Evolutionary conservation across 2,797 vertebrate species (phyloP).

Genomic region (Bryconaethiops microstoma): DNA sequence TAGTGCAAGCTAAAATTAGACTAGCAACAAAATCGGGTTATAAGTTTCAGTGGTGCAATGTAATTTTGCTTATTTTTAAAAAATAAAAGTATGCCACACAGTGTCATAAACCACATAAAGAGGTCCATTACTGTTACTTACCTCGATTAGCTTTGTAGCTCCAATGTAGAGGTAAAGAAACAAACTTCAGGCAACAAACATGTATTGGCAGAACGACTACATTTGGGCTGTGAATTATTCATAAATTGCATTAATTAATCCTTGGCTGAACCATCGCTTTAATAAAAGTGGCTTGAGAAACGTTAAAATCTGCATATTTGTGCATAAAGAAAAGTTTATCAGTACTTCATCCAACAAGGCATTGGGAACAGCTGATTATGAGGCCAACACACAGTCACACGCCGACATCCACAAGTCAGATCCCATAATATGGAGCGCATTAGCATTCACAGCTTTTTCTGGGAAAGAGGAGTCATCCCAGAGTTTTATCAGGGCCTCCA

Average conservation of each 20-base stretch:
- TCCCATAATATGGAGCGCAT: conserved; percentile 35
- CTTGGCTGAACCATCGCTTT: not conserved
- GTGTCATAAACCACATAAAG: not conserved
- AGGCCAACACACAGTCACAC: not conserved
- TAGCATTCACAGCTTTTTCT: conserved; percentile 41
- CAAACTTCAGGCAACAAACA: not conserved
- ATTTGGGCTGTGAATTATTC: not conserved
- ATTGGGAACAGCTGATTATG: conserved; percentile 6
- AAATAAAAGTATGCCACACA: no score
- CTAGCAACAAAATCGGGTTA: no score
- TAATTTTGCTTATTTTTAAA: not conserved
- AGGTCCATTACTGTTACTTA: not conserved
- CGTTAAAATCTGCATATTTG: not conserved
- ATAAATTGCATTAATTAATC: not conserved
- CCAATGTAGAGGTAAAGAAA: not conserved
- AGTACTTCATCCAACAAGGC: conserved; percentile 21
- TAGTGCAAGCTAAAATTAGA: no score
- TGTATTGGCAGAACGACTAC: not conserved
- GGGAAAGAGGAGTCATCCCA: conserved; percentile 55
- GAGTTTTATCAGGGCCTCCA: conserved; percentile 54
- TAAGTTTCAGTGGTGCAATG: no score
- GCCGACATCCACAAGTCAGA: not conserved
- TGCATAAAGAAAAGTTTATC: not conserved
- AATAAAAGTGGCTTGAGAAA: not conserved
- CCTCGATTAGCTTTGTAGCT: not conserved